These are phyloP conservation scores for Aricia artaxerxes DNA, from an alignment of 2,888 invertebrate genomes.

Conservation along the genomic window DNA sequence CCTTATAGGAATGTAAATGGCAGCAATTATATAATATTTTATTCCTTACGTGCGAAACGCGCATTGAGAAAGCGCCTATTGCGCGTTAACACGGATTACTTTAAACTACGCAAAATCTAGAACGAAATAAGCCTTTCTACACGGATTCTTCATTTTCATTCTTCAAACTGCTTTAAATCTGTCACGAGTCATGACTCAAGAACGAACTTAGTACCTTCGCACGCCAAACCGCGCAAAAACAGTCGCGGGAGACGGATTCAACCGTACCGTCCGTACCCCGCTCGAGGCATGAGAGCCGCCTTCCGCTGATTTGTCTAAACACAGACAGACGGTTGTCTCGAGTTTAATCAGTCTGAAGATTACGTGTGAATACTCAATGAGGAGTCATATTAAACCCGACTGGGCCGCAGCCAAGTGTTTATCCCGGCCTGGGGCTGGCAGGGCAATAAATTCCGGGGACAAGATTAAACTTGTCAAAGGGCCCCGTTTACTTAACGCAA, in stretches of 20 bases:
- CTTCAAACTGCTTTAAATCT: too few relatives aligned
- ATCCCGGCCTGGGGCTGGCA: conserved; percentile 57
- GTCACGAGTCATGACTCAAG: too few relatives aligned
- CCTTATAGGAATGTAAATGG: too few relatives aligned
- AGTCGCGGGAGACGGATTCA: not conserved
- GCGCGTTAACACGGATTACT: too few relatives aligned
- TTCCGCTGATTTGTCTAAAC: not conserved
- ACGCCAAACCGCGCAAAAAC: not conserved
- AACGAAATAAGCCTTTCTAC: too few relatives aligned
- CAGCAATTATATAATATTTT: too few relatives aligned
- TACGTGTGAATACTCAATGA: conserved; percentile 27
- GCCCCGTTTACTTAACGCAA: conserved; percentile 79
- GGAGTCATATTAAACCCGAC: conserved; percentile 31
- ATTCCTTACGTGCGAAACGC: too few relatives aligned
- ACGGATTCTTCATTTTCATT: too few relatives aligned
- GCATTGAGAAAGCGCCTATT: too few relatives aligned
- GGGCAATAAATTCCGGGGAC: conserved; percentile 76
- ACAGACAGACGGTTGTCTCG: conserved; percentile 2
- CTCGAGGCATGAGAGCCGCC: not conserved
- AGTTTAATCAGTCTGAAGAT: conserved; percentile 24
- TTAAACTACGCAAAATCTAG: too few relatives aligned
- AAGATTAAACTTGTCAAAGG: conserved; percentile 80
- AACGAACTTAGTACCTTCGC: not conserved
- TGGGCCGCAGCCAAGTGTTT: conserved; percentile 63
- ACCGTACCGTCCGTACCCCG: not conserved